Conservation (phyloP, 2,797 vertebrate genomes). For the Phoeniculus purpureus region DNA sequence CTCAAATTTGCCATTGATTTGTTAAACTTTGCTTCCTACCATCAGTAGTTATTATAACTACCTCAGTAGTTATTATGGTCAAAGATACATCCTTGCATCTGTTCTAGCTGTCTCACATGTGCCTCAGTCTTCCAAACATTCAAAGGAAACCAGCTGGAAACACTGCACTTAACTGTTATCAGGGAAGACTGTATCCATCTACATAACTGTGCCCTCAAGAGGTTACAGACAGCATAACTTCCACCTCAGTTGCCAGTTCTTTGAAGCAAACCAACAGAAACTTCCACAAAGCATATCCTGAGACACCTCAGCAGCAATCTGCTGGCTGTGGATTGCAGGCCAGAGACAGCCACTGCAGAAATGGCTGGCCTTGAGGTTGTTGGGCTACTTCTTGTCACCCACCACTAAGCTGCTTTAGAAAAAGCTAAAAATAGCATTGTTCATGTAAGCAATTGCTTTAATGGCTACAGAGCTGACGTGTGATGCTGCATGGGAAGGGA, state of each 20-base stretch:
- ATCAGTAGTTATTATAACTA: too few species aligned
- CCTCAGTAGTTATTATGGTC: neutral
- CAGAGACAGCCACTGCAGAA: neutral
- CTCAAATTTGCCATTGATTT: conserved; percentile 3
- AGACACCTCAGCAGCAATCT: neutral
- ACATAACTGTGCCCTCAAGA: conserved; percentile 60
- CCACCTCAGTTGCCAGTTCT: neutral
- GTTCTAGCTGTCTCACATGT: neutral
- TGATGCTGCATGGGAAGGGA: neutral
- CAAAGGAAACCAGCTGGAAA: conserved; percentile 31
- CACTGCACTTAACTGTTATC: neutral
- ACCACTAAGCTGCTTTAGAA: neutral
- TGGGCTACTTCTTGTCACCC: neutral
- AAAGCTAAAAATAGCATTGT: neutral
- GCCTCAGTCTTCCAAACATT: neutral
- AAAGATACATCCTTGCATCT: neutral
- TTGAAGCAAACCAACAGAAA: neutral
- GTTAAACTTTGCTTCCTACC: conserved; percentile 24
- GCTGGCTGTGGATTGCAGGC: neutral
- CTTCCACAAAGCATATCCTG: neutral
- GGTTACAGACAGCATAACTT: conserved; percentile 37
- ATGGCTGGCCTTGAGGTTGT: neutral
- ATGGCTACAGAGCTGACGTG: neutral
- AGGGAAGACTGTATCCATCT: neutral
- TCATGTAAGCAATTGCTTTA: neutral